phyloP scores from a whole-genome alignment of 2,797 vertebrate genomes.

The Craterocephalus amniculus region DNA sequence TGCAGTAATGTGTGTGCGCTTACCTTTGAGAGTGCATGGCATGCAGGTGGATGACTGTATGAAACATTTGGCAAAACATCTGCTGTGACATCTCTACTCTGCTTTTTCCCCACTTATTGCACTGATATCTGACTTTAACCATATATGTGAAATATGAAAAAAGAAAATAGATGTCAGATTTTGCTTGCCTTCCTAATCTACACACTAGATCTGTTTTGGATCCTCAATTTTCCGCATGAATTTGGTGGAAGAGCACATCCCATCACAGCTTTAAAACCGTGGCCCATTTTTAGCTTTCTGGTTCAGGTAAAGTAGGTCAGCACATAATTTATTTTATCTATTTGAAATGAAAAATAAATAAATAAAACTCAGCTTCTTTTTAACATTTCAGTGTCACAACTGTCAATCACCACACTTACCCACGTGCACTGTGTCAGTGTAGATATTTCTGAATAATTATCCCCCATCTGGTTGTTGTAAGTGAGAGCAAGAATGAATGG shows the following conservation, averaged over 20 bases:
- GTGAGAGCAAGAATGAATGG: slow-evolving; percentile 25
- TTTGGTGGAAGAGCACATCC: neutral
- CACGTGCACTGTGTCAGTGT: no score
- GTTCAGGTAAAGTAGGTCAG: neutral
- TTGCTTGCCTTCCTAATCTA: neutral
- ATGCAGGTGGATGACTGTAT: no score
- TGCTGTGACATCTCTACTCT: no score
- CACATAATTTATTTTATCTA: neutral
- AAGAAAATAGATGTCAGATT: neutral
- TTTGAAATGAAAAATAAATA: neutral
- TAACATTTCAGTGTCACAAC: neutral
- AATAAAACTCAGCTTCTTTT: no score
- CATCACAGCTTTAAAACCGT: no score
- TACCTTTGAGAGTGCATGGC: no score
- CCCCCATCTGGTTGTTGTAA: neutral
- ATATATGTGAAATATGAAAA: neutral
- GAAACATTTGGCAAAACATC: no score
- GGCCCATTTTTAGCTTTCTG: neutral
- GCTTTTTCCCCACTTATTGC: neutral
- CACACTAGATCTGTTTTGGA: neutral
- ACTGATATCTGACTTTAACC: neutral
- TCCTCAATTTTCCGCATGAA: neutral
- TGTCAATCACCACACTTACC: neutral
- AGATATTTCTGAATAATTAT: slow-evolving; percentile 10
- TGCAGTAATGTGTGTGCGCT: no score